phyloP scores from a whole-genome alignment of 2,888 invertebrate species.

The Belgica antarctica region DNA sequence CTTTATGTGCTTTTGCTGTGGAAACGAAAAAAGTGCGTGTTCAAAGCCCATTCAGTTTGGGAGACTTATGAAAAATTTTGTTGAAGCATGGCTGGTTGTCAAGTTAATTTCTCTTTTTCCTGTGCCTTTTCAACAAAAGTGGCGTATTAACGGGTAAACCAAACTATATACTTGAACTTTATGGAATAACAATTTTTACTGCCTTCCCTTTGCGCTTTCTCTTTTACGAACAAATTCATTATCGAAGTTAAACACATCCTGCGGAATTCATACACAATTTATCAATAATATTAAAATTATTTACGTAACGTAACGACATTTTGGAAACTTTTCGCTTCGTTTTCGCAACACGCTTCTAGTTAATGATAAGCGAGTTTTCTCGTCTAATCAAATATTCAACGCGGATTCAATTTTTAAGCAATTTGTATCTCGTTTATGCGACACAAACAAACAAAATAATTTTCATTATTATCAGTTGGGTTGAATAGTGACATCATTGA shows the following conservation, averaged over 20 bases:
- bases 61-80: constrained; percentile 34
- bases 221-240: constrained; percentile 25
- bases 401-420: too few species aligned
- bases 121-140: neutral
- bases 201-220: neutral
- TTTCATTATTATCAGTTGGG: too few species aligned
- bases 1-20: constrained; percentile 16
- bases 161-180: constrained; percentile 23
- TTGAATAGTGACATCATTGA: too few species aligned
- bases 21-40: constrained; percentile 32
- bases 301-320: constrained; percentile 11
- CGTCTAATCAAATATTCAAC: too few species aligned
- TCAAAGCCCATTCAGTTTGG: constrained; percentile 37
- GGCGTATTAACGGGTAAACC: neutral
- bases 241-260: constrained; percentile 28
- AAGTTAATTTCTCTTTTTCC: constrained; percentile 33
- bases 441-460: too few species aligned
- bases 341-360: too few species aligned
- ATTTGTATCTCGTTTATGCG: too few species aligned
- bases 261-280: constrained; percentile 8
- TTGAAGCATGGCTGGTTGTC: constrained; percentile 41
- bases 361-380: too few species aligned
- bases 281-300: constrained; percentile 1
- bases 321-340: too few species aligned
- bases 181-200: constrained; percentile 20